Conservation (phyloP, 2,113 vertebrate genomes). For the Halcyon malimbica region DNA sequence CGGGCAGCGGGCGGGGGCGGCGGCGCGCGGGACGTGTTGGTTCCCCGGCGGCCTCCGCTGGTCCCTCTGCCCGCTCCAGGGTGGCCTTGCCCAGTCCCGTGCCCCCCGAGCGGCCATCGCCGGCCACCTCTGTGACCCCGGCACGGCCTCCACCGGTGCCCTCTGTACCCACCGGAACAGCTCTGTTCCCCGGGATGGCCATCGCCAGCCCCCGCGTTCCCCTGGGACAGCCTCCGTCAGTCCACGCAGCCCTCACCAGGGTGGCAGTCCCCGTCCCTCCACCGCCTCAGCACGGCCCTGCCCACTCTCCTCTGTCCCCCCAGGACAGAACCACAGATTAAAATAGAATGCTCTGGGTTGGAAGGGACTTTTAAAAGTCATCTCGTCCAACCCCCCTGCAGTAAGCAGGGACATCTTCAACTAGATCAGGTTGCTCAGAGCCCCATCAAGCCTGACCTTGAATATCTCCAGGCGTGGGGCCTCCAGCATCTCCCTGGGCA, state of each 20-base stretch:
- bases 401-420: no score
- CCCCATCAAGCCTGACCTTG: no score
- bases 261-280: not conserved
- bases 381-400: no score
- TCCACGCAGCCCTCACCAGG: not conserved
- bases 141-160: rapidly evolving
- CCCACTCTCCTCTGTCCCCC: not conserved
- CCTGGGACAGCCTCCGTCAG: rapidly evolving
- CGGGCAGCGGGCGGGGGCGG: not conserved
- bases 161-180: not conserved
- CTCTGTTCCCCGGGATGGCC: not conserved
- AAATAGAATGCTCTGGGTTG: no score
- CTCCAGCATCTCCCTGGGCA: no score
- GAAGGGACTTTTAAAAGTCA: no score
- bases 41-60: not conserved
- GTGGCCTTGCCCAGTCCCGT: rapidly evolving
- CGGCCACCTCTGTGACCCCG: not conserved
- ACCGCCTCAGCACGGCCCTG: no score
- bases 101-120: not conserved
- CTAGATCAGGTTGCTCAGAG: no score
- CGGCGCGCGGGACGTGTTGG: not conserved
- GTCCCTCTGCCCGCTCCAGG: no score
- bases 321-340: no score
- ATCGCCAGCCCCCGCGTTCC: rapidly evolving
- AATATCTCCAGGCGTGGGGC: no score